phyloP scores from a whole-genome alignment of 2,888 invertebrate species.

The Athripsodes cinereus region DNA sequence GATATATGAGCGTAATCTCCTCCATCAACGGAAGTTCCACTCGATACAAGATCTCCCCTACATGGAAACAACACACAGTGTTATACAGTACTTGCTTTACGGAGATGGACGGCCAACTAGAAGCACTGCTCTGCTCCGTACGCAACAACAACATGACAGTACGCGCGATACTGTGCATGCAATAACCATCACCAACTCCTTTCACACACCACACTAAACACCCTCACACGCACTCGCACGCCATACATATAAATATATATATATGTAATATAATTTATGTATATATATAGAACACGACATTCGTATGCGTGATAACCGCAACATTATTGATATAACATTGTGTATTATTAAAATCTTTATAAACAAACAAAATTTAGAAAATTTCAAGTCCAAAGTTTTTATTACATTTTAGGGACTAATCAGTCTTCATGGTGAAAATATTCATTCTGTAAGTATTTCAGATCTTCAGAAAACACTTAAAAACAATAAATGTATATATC shows the following conservation, averaged over 20 bases:
- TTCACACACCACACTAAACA: background rate
- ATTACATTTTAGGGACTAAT: too few species aligned
- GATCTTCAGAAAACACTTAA: too few species aligned
- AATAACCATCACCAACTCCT: background rate
- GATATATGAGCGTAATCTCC: constrained; percentile 90
- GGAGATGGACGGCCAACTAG: constrained; percentile 42
- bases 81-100: constrained; percentile 33
- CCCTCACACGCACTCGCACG: too few species aligned
- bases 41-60: constrained; percentile 87
- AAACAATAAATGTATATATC: too few species aligned
- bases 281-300: too few species aligned
- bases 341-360: too few species aligned
- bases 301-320: too few species aligned
- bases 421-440: too few species aligned
- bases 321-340: too few species aligned
- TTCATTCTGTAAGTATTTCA: too few species aligned
- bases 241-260: background rate
- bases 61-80: constrained; percentile 49
- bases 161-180: background rate
- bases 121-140: constrained; percentile 38
- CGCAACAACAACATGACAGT: constrained; percentile 27
- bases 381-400: too few species aligned
- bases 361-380: too few species aligned
- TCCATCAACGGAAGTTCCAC: constrained; percentile 91
- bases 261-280: background rate